Evolutionary conservation across 2,797 vertebrate species (phyloP), one percentile per base, ranked within the genome.

Genomic region (Setipinna tenuifilis): DNA sequence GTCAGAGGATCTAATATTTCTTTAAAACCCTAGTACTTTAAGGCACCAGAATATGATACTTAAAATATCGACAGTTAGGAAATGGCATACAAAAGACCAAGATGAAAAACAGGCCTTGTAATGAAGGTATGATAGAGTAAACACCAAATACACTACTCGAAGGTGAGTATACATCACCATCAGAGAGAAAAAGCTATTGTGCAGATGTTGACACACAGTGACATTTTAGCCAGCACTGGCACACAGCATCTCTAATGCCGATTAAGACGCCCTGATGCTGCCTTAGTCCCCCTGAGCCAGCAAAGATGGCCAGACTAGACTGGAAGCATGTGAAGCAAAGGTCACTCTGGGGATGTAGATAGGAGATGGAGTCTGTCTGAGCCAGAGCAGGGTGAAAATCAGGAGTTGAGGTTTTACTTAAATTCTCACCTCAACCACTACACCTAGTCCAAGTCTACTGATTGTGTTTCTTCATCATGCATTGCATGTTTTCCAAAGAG

Each of bases 1-100:
- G 90, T 93, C 91, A 89, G 92, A 93, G 89, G 90, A 94, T 94
- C 95, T 95, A 91, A 93, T 95, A 96, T 96, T 93, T 94, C 94
- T 93, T 96, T 96, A 96, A 92, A 92, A 91, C 89, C 92, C 92
- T 92, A 87, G 31, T 21, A 16, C 35, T 44, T 12, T n/a, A 41
- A 3, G 58, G 58, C 58, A 59, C 19, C 58, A 21, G 19, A 21
- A 59, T 35, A 71, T 71, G 14, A 71, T 71, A 31, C 65, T 71
- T 71, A 12, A 31, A 68, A 31, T 68, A 68, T 17, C 25, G 65
- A 28, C 25, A 68, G 65, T 16, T 3, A 12, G 25, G 65, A 71
- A 35, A 71, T 17, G 65, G 3, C 65, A 71, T 3, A 31, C 11
- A 31, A 71, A 31, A 19, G 31, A 19, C 19, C 19, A 41, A 78